These are phyloP conservation scores for Acrossocheilus wenchowensis DNA, from an alignment of 2,797 vertebrate species.

Conservation along the genomic window DNA sequence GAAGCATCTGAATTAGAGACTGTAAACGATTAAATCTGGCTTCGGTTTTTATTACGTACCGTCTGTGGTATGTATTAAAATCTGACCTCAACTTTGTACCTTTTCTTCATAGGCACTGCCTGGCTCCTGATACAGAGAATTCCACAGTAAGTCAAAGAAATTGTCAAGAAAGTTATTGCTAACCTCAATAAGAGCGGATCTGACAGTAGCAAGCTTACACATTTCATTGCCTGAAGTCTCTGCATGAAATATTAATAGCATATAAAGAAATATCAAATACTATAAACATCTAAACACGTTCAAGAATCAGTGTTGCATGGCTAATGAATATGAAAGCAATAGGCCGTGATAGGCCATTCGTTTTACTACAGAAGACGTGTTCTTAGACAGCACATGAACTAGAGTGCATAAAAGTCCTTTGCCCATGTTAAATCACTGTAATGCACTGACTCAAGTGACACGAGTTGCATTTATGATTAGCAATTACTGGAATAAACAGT, in stretches of 20 bases:
- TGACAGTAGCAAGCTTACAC: conserved; percentile 13
- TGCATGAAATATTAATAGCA: conserved; percentile 23
- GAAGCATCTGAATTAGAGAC: conserved; percentile 52
- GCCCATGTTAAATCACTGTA: background rate
- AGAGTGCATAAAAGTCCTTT: background rate
- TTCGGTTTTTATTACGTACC: conserved; percentile 50
- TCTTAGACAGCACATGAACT: conserved; percentile 4
- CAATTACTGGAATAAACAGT: background rate
- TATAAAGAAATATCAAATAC: conserved; percentile 36
- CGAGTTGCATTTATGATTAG: background rate
- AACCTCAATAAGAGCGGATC: conserved; percentile 10
- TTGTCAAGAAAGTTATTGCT: conserved; percentile 31
- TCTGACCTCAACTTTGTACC: conserved; percentile 47
- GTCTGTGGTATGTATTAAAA: conserved; percentile 43
- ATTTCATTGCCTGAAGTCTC: conserved; percentile 32
- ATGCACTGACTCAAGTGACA: background rate
- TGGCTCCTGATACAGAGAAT: background rate
- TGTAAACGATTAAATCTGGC: conserved; percentile 49
- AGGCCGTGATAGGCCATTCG: background rate
- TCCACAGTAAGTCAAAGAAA: background rate
- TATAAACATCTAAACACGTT: conserved; percentile 24
- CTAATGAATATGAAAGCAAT: conserved; percentile 40
- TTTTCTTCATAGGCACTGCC: conserved; percentile 7
- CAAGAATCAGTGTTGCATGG: conserved; percentile 8
- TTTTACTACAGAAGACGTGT: conserved; percentile 2